phyloP scores from a whole-genome alignment of 2,888 invertebrate genomes.

The Cepaea hortensis region DNA sequence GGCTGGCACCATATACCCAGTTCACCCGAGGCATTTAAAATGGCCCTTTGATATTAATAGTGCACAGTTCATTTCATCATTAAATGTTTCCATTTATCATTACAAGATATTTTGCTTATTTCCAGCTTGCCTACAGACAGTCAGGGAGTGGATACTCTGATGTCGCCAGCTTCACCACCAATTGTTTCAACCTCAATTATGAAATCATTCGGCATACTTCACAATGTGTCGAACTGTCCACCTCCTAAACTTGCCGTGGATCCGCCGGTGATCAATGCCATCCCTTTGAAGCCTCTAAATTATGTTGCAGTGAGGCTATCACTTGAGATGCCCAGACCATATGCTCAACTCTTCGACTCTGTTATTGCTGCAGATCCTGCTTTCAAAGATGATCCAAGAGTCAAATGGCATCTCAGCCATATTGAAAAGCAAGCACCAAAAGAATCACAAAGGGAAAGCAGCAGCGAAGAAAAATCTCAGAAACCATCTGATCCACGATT shows the following conservation, averaged over 20 bases:
- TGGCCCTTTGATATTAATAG: no score
- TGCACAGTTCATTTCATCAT: no score
- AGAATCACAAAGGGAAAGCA: conserved; percentile 25
- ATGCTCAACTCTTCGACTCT: conserved; percentile 57
- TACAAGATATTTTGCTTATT: background rate
- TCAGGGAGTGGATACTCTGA: background rate
- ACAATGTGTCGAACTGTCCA: background rate
- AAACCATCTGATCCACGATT: conserved; percentile 52
- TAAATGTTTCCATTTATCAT: background rate
- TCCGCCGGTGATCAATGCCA: conserved; percentile 52
- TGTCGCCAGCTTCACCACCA: conserved; percentile 17
- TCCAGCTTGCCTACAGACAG: background rate
- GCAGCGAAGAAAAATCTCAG: conserved; percentile 26
- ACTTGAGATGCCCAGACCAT: conserved; percentile 46
- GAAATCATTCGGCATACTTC: background rate
- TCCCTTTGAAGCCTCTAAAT: conserved; percentile 41
- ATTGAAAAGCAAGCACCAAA: conserved; percentile 36
- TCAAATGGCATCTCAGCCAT: conserved; percentile 57
- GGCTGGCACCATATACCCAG: no score
- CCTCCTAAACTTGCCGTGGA: conserved; percentile 41
- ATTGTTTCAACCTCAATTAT: background rate
- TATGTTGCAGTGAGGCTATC: conserved; percentile 46
- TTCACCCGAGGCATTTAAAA: no score
- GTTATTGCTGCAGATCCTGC: conserved; percentile 58
- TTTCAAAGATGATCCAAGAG: conserved; percentile 66